Conservation (phyloP, 2,113 vertebrate species). For the Calypte anna region DNA sequence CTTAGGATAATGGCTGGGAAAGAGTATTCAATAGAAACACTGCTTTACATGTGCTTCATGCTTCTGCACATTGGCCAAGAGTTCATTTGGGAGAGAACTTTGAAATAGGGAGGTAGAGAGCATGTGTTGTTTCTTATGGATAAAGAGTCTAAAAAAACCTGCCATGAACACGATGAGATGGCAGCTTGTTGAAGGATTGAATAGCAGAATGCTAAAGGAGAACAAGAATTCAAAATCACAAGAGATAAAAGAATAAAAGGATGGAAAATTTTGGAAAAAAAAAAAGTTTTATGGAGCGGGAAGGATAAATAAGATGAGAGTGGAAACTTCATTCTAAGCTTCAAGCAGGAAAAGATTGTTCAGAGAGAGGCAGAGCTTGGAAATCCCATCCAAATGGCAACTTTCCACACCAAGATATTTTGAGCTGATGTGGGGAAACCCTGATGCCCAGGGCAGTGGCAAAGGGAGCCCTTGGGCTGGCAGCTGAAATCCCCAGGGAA, state of each 20-base stretch:
- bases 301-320: background rate
- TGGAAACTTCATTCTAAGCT: background rate
- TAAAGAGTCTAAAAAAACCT: background rate
- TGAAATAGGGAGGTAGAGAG: background rate
- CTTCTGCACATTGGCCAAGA: background rate
- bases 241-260: background rate
- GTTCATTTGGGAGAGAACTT: background rate
- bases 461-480: background rate
- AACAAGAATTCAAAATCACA: background rate
- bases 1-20: background rate
- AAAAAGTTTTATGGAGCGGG: background rate
- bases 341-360: background rate
- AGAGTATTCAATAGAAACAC: background rate
- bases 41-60: background rate
- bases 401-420: background rate
- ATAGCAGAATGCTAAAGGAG: background rate
- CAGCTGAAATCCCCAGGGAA: background rate
- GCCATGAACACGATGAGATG: background rate
- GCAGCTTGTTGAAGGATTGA: background rate
- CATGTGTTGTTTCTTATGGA: fast-evolving
- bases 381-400: background rate
- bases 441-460: background rate
- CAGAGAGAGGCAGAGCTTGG: background rate
- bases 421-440: background rate
- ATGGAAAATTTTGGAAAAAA: background rate